Evolutionary conservation across 2,113 vertebrate species (phyloP), one percentile per base, ranked within the genome.

Genomic region (Nyctereutes procyonoides): DNA sequence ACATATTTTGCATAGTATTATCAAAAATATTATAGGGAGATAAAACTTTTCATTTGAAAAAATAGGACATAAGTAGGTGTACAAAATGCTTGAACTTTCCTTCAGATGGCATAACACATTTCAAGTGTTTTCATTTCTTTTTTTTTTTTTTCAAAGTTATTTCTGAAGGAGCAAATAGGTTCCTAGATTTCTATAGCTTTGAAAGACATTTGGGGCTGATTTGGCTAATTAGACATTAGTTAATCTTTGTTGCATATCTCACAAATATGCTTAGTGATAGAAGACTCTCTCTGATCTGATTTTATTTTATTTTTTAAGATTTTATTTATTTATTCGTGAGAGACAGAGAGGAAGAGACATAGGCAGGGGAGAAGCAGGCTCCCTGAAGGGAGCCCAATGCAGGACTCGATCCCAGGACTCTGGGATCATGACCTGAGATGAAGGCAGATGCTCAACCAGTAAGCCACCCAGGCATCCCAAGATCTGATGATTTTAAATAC

Each of bases 141-240:
- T 43, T 43, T 43, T 43, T 43, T 43, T 43, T 43, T 43, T 43
- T 73, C 38, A 63, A 93, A 96, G 87, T 71, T 94, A 79, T 15
- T 90, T 79, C 3, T n/a, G 32, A 83, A 30, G 14, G 8, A 95
- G 13, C 4, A 93, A 26, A 58, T 92, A 96, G 43, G 7, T 92
- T 22, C 0, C 0, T 84, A 93, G 83, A 95, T 13, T 69, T 92
- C n/a, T 95, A 51, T 13, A 62, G 38, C 35, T 22, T 35, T 77
- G 22, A 4, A 88, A 86, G 90, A 81, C 53, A 97, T 80, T 95
- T 97, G 55, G 67, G 67, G 28, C 69, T 95, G 26, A 90, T 93
- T 93, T 97, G 35, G 82, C 85, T 97, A 95, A 97, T 96, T 98
- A 98, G 97, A 97, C 90, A 82, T 65, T 91, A 84, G 85, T 98